Evolutionary conservation across 2,888 invertebrate genomes (phyloP).

Genomic region (Xanthia icteritia): DNA sequence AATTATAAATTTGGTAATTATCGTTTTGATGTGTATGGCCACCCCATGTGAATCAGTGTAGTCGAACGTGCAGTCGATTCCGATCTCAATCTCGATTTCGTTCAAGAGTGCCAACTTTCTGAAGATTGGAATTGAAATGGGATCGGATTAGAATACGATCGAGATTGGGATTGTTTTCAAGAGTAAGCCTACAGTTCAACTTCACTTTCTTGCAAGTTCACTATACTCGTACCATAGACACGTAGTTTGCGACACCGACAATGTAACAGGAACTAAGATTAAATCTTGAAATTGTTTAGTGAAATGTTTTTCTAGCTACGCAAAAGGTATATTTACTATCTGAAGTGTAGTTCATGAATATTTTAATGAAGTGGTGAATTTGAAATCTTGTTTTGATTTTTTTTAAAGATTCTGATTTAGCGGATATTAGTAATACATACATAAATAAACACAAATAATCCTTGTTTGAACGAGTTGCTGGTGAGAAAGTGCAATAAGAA

Average conservation of each 20-base stretch:
- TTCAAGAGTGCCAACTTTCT: no score
- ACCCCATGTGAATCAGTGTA: no score
- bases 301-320: slow-evolving; percentile 18
- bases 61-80: no score
- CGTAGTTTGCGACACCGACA: slow-evolving; percentile 33
- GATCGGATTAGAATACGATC: no score
- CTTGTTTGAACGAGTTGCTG: background rate
- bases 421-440: background rate
- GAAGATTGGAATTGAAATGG: no score
- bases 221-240: slow-evolving; percentile 26
- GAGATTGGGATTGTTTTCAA: no score
- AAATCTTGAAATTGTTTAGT: slow-evolving; percentile 42
- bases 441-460: background rate
- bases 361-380: slow-evolving; percentile 9
- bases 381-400: slow-evolving; percentile 14
- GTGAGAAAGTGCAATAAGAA: background rate
- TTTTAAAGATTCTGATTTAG: background rate
- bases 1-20: no score
- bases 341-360: slow-evolving; percentile 25
- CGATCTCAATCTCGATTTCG: no score
- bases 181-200: no score
- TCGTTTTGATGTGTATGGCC: no score
- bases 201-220: slow-evolving; percentile 65
- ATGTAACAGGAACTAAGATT: slow-evolving; percentile 39
- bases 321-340: slow-evolving; percentile 29